Percentiles rank a stretch among this genome's conserved stretches.
These are phyloP conservation scores for Myopa testacea DNA, from an alignment of 2,888 invertebrate genomes.

Conservation along the genomic window DNA sequence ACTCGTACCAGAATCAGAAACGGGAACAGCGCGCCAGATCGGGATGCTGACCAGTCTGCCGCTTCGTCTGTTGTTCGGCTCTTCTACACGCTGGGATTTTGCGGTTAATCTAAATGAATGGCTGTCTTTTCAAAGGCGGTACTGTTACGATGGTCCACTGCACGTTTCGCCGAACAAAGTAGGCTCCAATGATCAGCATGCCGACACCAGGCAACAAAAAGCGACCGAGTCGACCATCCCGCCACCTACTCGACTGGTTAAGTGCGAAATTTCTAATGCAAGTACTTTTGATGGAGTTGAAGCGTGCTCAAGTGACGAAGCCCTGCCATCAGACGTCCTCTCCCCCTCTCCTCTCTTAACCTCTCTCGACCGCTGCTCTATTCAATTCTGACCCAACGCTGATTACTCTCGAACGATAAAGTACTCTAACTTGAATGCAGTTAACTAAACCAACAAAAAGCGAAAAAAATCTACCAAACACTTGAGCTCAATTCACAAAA, in stretches of 20 bases:
- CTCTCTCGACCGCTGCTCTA: background rate
- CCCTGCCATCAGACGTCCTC: background rate
- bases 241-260: background rate
- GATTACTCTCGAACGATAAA: background rate
- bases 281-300: conserved; percentile 2
- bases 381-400: background rate
- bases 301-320: conserved; percentile 15
- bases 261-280: conserved; percentile 5
- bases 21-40: background rate
- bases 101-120: conserved; percentile 27
- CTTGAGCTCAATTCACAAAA: background rate
- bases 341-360: background rate
- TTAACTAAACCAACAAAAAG: background rate
- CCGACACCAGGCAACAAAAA: conserved; percentile 19
- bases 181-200: conserved; percentile 8
- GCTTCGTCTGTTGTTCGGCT: background rate
- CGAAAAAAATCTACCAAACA: background rate
- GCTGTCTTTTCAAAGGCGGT: background rate
- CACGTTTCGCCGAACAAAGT: conserved; percentile 6
- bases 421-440: background rate
- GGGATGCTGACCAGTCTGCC: background rate
- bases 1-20: background rate
- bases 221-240: background rate
- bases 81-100: background rate
- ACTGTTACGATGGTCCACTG: background rate